Evolutionary conservation across 2,888 invertebrate species (phyloP).

Genomic region (Tenthredo distinguenda): DNA sequence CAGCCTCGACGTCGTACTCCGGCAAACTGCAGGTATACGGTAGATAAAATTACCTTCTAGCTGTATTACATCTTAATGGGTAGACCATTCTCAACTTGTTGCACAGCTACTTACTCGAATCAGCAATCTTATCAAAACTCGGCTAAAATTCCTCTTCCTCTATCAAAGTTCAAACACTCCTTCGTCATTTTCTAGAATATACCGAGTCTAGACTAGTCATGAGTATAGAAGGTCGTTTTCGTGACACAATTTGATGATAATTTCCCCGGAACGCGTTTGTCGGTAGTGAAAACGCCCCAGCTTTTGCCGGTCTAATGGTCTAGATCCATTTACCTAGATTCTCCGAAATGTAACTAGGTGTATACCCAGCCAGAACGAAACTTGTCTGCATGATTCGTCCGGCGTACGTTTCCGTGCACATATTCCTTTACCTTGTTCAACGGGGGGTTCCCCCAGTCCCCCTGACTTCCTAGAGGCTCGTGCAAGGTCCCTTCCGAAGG

Average conservation of each 20-base stretch:
- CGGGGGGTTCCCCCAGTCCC: neutral
- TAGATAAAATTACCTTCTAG: constrained; percentile 33
- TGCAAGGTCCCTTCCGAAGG: constrained; percentile 32
- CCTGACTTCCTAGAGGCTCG: constrained; percentile 38
- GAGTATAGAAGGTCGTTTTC: constrained; percentile 30
- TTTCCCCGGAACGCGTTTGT: constrained; percentile 20
- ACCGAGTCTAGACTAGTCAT: constrained; percentile 9
- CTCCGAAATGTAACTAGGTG: constrained; percentile 56
- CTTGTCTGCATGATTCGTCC: constrained; percentile 56
- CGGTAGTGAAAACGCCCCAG: constrained; percentile 36
- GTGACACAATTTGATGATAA: constrained; percentile 34
- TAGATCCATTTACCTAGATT: constrained; percentile 69
- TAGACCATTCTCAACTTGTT: constrained; percentile 3
- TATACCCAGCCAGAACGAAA: constrained; percentile 48
- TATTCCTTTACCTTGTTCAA: constrained; percentile 58
- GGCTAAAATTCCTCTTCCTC: neutral
- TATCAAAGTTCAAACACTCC: neutral
- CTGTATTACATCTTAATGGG: constrained; percentile 24
- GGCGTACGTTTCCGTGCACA: constrained; percentile 34
- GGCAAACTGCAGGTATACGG: neutral
- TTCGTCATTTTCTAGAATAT: neutral
- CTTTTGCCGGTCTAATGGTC: constrained; percentile 61
- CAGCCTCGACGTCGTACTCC: neutral
- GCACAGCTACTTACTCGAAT: neutral
- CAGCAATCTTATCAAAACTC: neutral